phyloP scores from a whole-genome alignment of 2,888 invertebrate species.

The Coelinius sp. region DNA sequence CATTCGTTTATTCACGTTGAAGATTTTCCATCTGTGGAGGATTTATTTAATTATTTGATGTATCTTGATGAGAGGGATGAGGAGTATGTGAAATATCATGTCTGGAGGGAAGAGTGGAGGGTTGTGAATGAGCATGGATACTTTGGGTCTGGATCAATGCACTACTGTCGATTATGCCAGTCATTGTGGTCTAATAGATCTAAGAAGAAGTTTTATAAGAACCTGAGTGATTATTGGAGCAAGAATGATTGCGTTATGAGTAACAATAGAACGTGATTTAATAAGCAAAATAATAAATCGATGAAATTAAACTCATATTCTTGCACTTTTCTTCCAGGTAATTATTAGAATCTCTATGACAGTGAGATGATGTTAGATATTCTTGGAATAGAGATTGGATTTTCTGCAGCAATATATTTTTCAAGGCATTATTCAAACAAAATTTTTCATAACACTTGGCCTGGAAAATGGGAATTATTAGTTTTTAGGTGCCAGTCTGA shows the following conservation, averaged over 20 bases:
- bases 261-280: neutral
- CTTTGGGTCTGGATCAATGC: slow-evolving; percentile 75
- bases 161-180: slow-evolving; percentile 79
- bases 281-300: no score
- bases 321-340: no score
- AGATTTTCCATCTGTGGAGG: slow-evolving; percentile 72
- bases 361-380: no score
- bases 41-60: slow-evolving; percentile 73
- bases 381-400: no score
- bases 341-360: no score
- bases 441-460: no score
- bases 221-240: slow-evolving; percentile 70
- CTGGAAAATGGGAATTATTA: no score
- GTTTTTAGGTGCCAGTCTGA: no score
- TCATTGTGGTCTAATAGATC: slow-evolving; percentile 76
- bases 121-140: slow-evolving; percentile 80
- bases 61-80: slow-evolving; percentile 70
- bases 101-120: slow-evolving; percentile 75
- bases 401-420: no score
- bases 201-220: slow-evolving; percentile 66
- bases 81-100: slow-evolving; percentile 72
- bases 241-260: slow-evolving; percentile 54
- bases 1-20: slow-evolving; percentile 76
- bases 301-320: no score
- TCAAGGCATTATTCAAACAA: no score